phyloP scores from a whole-genome alignment of 2,113 vertebrate species.

The Carassius gibelio region DNA sequence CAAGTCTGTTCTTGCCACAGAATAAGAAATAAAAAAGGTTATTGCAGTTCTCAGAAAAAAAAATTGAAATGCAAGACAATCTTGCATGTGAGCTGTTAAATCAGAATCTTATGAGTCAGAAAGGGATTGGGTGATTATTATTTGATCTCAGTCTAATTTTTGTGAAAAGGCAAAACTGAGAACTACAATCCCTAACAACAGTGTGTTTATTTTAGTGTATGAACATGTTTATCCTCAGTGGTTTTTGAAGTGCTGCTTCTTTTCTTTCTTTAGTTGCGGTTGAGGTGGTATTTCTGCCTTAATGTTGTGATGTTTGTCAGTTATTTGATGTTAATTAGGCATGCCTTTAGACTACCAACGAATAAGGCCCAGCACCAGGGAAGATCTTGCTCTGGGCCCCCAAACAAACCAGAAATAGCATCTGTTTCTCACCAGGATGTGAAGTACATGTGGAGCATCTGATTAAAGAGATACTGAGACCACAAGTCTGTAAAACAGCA shows the following conservation, averaged over 20 bases:
- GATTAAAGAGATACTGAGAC: conserved; percentile 39
- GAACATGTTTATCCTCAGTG: neutral
- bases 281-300: conserved; percentile 25
- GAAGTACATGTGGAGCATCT: conserved; percentile 22
- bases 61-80: too few species aligned
- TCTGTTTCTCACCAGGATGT: conserved; percentile 36
- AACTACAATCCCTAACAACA: neutral
- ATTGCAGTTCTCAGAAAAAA: too few species aligned
- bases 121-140: neutral
- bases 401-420: conserved; percentile 35
- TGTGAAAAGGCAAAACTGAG: neutral
- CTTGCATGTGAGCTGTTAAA: too few species aligned
- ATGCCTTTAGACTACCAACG: conserved; percentile 31
- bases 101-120: too few species aligned
- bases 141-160: neutral
- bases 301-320: conserved; percentile 33
- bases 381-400: conserved; percentile 27
- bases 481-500: conserved; percentile 18
- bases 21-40: too few species aligned
- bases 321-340: conserved; percentile 38
- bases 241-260: conserved; percentile 4
- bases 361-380: conserved; percentile 30
- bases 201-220: neutral
- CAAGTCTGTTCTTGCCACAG: too few species aligned
- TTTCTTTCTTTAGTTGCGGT: conserved; percentile 17